Conservation (phyloP, 2,113 vertebrate genomes). For the Taxidea taxus region DNA sequence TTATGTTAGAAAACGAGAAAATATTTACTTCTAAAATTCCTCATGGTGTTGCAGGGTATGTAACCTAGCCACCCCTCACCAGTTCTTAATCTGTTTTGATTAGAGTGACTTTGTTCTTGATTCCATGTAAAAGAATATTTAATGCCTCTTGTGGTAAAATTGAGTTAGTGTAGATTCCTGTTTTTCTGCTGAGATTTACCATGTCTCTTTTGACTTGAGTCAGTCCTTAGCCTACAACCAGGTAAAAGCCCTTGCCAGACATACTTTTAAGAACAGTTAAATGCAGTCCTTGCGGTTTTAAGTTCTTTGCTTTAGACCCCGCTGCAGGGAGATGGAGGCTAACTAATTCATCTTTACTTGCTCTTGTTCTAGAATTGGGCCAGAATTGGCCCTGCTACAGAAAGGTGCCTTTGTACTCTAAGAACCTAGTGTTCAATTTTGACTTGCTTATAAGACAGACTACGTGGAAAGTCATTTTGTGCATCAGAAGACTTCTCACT, state of each 20-base stretch:
- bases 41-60: background rate
- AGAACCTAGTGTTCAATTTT: background rate
- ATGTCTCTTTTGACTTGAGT: conserved; percentile 36
- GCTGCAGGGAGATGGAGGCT: conserved; percentile 30
- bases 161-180: background rate
- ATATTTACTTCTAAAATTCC: background rate
- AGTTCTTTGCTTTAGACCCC: conserved; percentile 39
- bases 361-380: conserved; percentile 41
- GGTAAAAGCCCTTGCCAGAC: conserved; percentile 16
- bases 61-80: conserved; percentile 37
- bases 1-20: conserved; percentile 55
- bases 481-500: conserved; percentile 2
- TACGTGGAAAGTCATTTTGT: conserved; percentile 26
- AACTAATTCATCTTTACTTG: conserved; percentile 32
- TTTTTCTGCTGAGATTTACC: background rate
- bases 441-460: background rate
- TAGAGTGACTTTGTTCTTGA: conserved; percentile 58
- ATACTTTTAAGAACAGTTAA: conserved; percentile 31
- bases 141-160: background rate
- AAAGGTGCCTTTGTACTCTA: conserved; percentile 10
- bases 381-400: background rate
- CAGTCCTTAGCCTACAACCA: background rate
- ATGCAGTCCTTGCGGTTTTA: background rate
- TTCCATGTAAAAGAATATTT: background rate
- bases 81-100: conserved; percentile 35